Evolutionary conservation across 2,113 vertebrate genomes (phyloP).

Genomic region (Riparia riparia): DNA sequence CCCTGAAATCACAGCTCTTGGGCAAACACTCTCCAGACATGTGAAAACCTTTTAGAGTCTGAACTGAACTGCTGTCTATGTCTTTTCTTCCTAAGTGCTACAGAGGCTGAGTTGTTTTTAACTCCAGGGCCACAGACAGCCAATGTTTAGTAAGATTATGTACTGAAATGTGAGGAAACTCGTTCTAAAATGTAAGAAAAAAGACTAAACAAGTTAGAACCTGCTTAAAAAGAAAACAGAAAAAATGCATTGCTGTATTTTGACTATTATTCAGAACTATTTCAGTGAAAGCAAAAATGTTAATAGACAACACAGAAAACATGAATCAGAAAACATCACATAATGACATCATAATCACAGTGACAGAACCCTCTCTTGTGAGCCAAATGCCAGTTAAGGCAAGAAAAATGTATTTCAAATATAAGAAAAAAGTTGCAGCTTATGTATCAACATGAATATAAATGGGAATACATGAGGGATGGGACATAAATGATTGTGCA

Average conservation of each 20-base stretch:
- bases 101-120: neutral
- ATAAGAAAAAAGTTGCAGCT: neutral
- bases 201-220: neutral
- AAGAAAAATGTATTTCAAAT: neutral
- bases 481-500: neutral
- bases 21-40: neutral
- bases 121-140: neutral
- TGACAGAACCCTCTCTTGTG: neutral
- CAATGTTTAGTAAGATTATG: neutral
- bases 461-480: neutral
- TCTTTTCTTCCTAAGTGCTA: neutral
- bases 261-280: neutral
- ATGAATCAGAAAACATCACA: neutral
- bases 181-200: neutral
- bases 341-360: neutral
- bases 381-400: neutral
- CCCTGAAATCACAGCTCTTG: neutral
- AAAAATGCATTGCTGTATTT: neutral
- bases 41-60: neutral
- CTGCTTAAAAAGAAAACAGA: neutral
- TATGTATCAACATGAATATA: neutral
- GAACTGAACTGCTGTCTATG: neutral
- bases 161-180: neutral
- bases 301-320: neutral
- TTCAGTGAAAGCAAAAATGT: neutral